Percentiles rank a stretch among this genome's conserved stretches.
phyloP scores from a whole-genome alignment of 2,113 vertebrate genomes.

The Epinephelus fuscoguttatus region DNA sequence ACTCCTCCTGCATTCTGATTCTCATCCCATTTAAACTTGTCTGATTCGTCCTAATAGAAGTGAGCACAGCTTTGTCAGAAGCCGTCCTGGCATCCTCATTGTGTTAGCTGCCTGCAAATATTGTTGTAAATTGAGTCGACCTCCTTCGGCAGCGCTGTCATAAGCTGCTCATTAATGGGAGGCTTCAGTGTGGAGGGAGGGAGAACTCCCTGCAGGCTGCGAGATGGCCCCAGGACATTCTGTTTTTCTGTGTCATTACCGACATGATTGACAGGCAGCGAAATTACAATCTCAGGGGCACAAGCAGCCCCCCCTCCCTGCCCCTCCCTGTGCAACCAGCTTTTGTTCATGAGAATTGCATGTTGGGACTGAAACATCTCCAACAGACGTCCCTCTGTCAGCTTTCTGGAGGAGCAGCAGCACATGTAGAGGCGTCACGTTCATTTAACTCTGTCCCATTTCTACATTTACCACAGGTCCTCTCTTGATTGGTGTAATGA shows the following conservation, averaged over 20 bases:
- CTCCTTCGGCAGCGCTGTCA: conserved; percentile 28
- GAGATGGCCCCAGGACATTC: conserved; percentile 25
- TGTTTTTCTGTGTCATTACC: conserved; percentile 58
- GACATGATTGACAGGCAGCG: conserved; percentile 64
- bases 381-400: neutral
- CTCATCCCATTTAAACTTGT: conserved; percentile 5
- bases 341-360: conserved; percentile 28
- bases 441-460: neutral
- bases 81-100: neutral
- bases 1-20: neutral
- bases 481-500: conserved; percentile 31
- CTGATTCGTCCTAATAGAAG: neutral
- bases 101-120: conserved; percentile 17
- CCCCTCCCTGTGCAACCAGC: neutral
- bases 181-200: neutral
- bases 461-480: neutral
- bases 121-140: conserved; percentile 34
- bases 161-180: conserved; percentile 54
- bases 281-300: conserved; percentile 42
- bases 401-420: neutral
- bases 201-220: conserved; percentile 36
- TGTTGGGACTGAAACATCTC: neutral
- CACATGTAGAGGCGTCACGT: neutral
- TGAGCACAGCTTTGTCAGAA: neutral
- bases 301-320: neutral